phyloP scores from a whole-genome alignment of 2,797 vertebrate genomes.

The Poliocrania exsul region DNA sequence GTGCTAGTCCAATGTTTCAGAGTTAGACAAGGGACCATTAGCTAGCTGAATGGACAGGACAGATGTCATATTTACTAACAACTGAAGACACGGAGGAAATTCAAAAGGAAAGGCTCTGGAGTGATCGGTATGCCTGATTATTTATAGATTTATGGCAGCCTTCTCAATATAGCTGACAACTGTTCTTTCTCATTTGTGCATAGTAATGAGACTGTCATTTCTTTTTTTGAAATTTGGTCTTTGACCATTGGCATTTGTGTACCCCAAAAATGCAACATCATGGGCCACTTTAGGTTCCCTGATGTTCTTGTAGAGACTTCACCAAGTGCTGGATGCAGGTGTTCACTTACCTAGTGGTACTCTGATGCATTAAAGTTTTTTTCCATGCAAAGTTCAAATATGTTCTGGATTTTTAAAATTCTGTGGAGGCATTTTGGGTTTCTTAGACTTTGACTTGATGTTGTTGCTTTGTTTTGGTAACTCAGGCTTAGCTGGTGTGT shows the following conservation, averaged over 20 bases:
- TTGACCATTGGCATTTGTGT: background rate
- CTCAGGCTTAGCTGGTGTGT: background rate
- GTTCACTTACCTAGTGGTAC: background rate
- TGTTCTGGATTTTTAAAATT: background rate
- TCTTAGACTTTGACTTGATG: background rate
- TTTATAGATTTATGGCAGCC: background rate
- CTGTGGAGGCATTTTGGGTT: background rate
- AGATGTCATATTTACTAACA: background rate
- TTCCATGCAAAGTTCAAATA: background rate
- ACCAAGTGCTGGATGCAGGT: background rate
- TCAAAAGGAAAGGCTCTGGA: background rate
- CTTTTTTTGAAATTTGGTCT: background rate
- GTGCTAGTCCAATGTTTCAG: background rate
- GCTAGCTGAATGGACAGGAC: background rate
- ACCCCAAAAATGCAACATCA: background rate
- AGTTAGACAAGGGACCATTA: background rate
- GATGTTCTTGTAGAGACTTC: background rate
- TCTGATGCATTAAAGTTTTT: background rate
- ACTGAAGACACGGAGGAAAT: background rate
- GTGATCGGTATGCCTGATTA: background rate
- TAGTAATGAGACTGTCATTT: background rate
- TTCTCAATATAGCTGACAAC: background rate
- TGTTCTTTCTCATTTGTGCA: background rate
- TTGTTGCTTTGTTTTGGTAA: background rate
- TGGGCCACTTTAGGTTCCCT: background rate